phyloP scores from a whole-genome alignment of 2,797 vertebrate genomes.

The Synanceia verrucosa region DNA sequence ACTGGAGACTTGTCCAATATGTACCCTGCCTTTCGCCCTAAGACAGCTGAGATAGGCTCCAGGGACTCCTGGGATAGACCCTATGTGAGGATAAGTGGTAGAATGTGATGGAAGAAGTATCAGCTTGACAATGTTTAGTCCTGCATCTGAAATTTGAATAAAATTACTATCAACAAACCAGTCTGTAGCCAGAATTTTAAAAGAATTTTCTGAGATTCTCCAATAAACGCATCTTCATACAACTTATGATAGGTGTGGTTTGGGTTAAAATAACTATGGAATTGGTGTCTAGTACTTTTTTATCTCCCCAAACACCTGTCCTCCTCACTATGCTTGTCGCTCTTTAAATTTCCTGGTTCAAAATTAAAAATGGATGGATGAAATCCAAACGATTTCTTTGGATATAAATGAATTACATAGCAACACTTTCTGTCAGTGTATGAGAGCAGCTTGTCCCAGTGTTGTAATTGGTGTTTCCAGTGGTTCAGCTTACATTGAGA shows the following conservation, averaged over 20 bases:
- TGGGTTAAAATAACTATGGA: no score
- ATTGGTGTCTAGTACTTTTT: no score
- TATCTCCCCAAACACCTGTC: no score
- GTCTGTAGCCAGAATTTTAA: background rate
- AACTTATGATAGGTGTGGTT: no score
- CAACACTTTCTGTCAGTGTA: background rate
- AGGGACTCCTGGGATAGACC: no score
- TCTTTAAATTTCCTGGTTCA: background rate
- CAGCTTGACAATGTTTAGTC: background rate
- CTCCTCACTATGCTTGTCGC: no score
- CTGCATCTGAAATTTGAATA: background rate
- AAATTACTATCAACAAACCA: background rate
- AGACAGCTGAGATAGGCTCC: no score
- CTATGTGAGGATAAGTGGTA: no score
- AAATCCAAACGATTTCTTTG: background rate
- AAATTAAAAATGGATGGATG: background rate
- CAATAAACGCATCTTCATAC: no score
- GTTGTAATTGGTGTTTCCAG: background rate
- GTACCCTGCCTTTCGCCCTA: no score
- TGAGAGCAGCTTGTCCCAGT: background rate
- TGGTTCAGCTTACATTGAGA: slow-evolving; percentile 26
- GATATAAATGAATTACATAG: background rate
- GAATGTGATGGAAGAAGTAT: background rate
- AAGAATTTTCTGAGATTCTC: no score
- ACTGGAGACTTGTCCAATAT: no score